Conservation (phyloP, 2,797 vertebrate species). For the Poecile montanus region DNA sequence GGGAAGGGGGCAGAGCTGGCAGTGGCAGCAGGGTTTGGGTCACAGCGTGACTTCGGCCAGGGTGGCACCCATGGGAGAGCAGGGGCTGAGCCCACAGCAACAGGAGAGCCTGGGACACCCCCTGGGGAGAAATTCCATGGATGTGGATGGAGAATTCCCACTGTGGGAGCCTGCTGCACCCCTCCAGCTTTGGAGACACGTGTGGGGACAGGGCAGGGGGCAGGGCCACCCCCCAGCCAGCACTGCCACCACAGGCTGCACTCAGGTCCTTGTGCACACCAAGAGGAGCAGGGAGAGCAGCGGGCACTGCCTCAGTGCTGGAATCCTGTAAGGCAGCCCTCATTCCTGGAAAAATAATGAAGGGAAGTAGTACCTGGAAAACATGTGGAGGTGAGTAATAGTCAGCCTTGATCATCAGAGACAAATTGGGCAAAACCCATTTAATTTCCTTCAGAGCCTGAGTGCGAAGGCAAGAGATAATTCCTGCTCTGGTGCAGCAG, state of each 20-base stretch:
- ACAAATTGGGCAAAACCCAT: not conserved
- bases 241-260: not conserved
- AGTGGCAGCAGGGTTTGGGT: not conserved
- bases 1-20: not conserved
- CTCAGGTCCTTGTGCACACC: not conserved
- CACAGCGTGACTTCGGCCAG: fast-evolving
- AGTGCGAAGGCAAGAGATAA: not conserved
- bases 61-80: not conserved
- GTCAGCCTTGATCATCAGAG: not conserved
- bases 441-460: not conserved
- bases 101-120: fast-evolving
- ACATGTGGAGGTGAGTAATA: not conserved
- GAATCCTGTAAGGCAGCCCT: not conserved
- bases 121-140: fast-evolving
- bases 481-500: not conserved
- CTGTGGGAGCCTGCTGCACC: not conserved
- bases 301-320: not conserved
- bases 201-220: not conserved
- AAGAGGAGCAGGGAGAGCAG: not conserved
- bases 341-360: constrained; percentile 29
- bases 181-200: not conserved
- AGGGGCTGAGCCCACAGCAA: not conserved
- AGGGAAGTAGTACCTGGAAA: not conserved
- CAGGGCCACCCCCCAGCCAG: not conserved
- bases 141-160: not conserved